A percentile compares a stretch with the other conserved stretches of the same genome.
Evolutionary conservation across 1,140 invertebrate species (phyloP).

Genomic region (Drosophila bocki): DNA sequence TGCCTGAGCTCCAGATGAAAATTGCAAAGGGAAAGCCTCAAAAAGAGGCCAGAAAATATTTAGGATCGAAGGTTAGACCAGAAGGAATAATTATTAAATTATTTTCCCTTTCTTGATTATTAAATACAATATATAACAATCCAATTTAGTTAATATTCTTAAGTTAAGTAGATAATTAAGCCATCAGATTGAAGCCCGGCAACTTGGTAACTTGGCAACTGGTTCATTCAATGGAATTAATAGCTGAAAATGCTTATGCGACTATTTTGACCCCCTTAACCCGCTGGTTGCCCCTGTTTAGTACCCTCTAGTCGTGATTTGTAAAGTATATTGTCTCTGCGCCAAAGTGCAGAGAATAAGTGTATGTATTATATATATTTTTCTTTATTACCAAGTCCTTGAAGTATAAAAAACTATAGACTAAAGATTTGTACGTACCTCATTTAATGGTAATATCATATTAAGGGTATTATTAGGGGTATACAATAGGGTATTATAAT

Average conservation of each 20-base stretch:
- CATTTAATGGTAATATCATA: too few relatives aligned
- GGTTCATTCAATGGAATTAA: slow-evolving; percentile 26
- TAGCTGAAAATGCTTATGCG: slow-evolving; percentile 16
- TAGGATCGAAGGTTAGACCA: background rate
- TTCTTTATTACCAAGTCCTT: too few relatives aligned
- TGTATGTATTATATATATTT: too few relatives aligned
- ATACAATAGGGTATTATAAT: too few relatives aligned
- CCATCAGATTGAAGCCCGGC: slow-evolving; percentile 10
- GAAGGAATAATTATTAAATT: background rate
- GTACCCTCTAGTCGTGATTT: background rate
- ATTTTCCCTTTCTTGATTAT: background rate
- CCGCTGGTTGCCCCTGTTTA: slow-evolving; percentile 3
- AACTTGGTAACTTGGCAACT: slow-evolving; percentile 4
- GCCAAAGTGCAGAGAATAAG: background rate
- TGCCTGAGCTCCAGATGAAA: background rate
- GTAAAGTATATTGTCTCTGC: background rate
- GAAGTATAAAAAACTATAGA: too few relatives aligned
- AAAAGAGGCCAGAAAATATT: background rate
- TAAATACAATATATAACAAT: background rate
- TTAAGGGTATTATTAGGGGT: too few relatives aligned
- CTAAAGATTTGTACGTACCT: too few relatives aligned
- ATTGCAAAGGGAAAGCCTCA: background rate
- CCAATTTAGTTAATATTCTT: slow-evolving; percentile 17
- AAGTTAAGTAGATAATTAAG: slow-evolving; percentile 36
- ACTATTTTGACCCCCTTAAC: slow-evolving; percentile 34